These are phyloP conservation scores for Brotogeris chrysoptera DNA, from an alignment of 2,797 vertebrate species.

Conservation along the genomic window DNA sequence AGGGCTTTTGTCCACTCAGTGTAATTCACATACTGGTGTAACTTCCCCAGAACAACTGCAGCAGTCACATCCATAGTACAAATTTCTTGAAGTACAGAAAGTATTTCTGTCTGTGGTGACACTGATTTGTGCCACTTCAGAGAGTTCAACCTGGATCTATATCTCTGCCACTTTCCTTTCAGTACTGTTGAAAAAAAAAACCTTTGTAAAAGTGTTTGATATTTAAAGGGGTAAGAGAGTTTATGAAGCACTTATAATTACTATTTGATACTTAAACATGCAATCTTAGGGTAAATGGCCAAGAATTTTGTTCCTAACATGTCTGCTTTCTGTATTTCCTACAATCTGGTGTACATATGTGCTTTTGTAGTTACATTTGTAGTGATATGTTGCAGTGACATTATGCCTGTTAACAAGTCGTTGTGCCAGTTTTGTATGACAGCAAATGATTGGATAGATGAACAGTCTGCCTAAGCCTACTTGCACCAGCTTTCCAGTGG, in stretches of 20 bases:
- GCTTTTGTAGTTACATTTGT: background rate
- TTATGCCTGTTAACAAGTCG: background rate
- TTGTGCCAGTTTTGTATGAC: background rate
- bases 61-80: background rate
- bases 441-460: background rate
- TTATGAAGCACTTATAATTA: background rate
- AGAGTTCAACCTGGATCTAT: background rate
- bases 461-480: background rate
- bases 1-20: background rate
- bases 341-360: background rate
- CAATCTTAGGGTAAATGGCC: background rate
- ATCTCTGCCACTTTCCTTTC: background rate
- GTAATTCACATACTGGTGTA: background rate
- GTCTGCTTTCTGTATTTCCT: background rate
- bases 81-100: background rate
- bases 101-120: background rate
- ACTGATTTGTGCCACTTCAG: background rate
- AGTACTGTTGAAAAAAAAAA: background rate
- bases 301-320: background rate
- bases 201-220: background rate
- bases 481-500: slow-evolving; percentile 29
- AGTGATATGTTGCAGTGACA: background rate
- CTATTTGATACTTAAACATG: background rate
- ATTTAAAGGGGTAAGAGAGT: background rate
- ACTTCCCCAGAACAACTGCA: background rate